Evolutionary conservation across 2,113 vertebrate genomes (phyloP).

Genomic region (Condylura cristata): DNA sequence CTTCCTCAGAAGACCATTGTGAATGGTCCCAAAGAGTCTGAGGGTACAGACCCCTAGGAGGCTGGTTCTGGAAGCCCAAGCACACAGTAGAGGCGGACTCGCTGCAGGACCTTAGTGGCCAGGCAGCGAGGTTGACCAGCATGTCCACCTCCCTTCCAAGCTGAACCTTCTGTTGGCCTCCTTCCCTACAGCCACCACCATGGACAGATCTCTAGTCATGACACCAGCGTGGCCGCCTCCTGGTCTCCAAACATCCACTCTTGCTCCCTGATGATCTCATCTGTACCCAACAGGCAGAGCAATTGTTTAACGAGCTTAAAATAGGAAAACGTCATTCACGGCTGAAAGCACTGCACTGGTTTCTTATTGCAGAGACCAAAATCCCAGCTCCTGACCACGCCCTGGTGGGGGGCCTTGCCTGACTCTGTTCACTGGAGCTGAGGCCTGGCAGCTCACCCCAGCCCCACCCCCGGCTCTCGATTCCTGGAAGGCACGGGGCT

Average conservation of each 20-base stretch:
- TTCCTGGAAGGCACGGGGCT: not conserved
- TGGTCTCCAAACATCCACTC: rapidly evolving
- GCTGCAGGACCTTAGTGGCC: not conserved
- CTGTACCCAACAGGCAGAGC: rapidly evolving
- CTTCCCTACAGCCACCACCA: rapidly evolving
- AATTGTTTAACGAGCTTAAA: not conserved
- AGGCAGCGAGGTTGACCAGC: not conserved
- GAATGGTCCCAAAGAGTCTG: not conserved
- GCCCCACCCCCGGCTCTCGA: rapidly evolving
- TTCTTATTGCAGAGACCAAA: not conserved
- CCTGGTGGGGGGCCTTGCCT: not conserved
- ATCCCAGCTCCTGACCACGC: not conserved
- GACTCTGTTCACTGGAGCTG: not conserved
- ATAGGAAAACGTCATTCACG: not conserved
- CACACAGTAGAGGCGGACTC: not conserved
- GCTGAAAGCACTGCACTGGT: not conserved
- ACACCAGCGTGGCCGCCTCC: rapidly evolving
- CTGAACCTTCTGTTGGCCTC: not conserved
- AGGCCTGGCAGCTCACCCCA: no score
- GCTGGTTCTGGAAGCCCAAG: not conserved
- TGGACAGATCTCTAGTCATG: rapidly evolving
- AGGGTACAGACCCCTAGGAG: not conserved
- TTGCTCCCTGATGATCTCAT: not conserved
- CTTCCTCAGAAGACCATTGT: not conserved
- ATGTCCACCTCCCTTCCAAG: not conserved